phyloP scores from a whole-genome alignment of 2,797 vertebrate species.

The Argentina silus region DNA sequence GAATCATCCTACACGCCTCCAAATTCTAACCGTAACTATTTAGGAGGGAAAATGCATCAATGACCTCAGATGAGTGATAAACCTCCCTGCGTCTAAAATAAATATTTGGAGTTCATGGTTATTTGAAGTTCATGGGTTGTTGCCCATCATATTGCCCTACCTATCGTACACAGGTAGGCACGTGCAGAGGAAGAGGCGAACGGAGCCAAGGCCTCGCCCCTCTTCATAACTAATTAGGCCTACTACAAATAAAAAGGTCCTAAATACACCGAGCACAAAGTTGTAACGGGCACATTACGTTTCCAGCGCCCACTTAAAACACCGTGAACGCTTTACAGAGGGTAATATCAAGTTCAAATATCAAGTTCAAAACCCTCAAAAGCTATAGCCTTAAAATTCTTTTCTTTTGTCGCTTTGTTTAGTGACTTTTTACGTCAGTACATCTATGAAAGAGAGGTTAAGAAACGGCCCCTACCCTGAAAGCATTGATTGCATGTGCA shows the following conservation, averaged over 20 bases:
- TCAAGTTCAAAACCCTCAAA: conserved; percentile 29
- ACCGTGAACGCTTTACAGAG: conserved; percentile 18
- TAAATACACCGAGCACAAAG: background rate
- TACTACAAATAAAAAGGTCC: background rate
- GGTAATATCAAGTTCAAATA: conserved; percentile 41
- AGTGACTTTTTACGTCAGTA: conserved; percentile 36
- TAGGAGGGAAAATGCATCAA: too few relatives aligned
- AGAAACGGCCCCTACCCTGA: conserved; percentile 32
- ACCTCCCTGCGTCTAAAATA: too few relatives aligned
- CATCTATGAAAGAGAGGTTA: conserved; percentile 41
- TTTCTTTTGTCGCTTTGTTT: conserved; percentile 36
- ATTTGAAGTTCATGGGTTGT: too few relatives aligned
- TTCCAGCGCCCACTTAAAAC: conserved; percentile 16
- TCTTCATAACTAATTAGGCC: background rate
- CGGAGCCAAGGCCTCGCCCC: too few relatives aligned
- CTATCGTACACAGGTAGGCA: too few relatives aligned
- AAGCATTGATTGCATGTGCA: conserved; percentile 19
- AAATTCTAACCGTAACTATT: too few relatives aligned
- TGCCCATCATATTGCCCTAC: too few relatives aligned
- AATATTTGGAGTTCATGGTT: too few relatives aligned
- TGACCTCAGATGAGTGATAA: too few relatives aligned
- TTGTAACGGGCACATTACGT: conserved; percentile 21
- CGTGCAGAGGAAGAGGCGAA: too few relatives aligned
- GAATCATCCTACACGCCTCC: too few relatives aligned
- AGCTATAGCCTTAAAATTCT: conserved; percentile 30